Base-by-base conservation (phyloP, 2,888 invertebrate species). In the Ophion ellenae region DNA sequence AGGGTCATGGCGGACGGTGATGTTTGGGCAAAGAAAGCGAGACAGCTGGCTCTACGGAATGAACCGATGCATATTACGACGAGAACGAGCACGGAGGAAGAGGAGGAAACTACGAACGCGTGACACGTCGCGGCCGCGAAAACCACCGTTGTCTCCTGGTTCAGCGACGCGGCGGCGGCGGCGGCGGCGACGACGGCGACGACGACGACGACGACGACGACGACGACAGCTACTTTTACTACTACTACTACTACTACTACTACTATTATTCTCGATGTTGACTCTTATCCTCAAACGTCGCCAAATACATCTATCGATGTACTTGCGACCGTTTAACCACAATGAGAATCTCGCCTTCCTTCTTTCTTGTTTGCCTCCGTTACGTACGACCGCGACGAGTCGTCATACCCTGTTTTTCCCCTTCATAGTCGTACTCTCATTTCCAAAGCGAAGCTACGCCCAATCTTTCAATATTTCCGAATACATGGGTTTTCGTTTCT, bases 1-100 rank as follows among this genome's bases (percentile, higher is more conserved):
- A 94, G 94, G 77, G 94, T 94, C 66, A 87, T 92, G 32, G 93
- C 92, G 5, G 91, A 94, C 74, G 93, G 91, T 24, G 91, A 92
- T 71, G 91, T 90, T 14, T 94, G 94, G 94, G 91, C 90, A 57
- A 91, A 91, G 4, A 94, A 91, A 88, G 93, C 92, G 53, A 91
- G 91, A 57, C 90, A 93, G 81, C 90, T 93, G 67, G 90, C 92
- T 20, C 86, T 87, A 53, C 86, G 88, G 67, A 89, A 91, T 76
- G 90, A 89, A 78, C 87, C 90, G 61, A 77, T 89, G 10, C 86
- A 87, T 63, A 86, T 40, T 1, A 40, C 53, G 17, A 53, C 53
- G 53, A 53, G 14, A 53, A 11, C 88, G 69, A 91, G 90, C 78
- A 90, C 91, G 81, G 91, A 91, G 78, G 91, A 93, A 40, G 40